Base-by-base conservation (phyloP, 2,113 vertebrate species). In the Dromaius novaehollandiae region DNA sequence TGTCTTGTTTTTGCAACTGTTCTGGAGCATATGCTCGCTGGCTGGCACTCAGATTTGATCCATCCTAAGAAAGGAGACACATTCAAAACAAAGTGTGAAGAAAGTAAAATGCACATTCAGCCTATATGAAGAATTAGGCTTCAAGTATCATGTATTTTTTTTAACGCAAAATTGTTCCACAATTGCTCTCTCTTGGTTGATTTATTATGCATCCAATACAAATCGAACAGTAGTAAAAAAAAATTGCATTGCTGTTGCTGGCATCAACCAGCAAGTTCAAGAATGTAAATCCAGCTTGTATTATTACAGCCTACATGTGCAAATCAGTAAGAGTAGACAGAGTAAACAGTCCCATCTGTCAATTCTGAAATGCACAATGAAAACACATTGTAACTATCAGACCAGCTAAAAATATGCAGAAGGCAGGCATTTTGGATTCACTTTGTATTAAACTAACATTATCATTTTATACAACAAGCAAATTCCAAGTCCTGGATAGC, bases 21-120 rank as follows among this genome's bases (percentile, higher is more conserved):
- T 99, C 99, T 16, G 98, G 98, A 76, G 99, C 99, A 53, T 99
- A 99, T 11, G 99, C 99, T 95, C 99, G 98, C 98, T 99, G 99
- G 97, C 95, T 98, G 71, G 99, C 98, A 94, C 98, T 92, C 65
- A 99, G 98, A 80, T 98, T 99, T 60, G 99, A 99, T 82, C 99
- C 99, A 74, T 99, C 99, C 99, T 99, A 89, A 58, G 79, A 86
- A 65, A 95, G 73, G 46, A 93, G 36, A 94, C 3, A 97, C 9
- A 80, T 3, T 91, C 0, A 25, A 92, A 97, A 83, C 9, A 44
- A 75, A 86, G 71, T n/a, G 46, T 82, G 68, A 94, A 76, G 74
- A 74, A 73, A 84, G 63, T 38, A 70, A 68, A 80, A 50, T 7
- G 17, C 60, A 78, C 79, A 36, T 64, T 68, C 22, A 51, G 9